Evolutionary conservation across 1,140 invertebrate species (phyloP), one percentile per base, ranked within the genome.

Genomic region (Zaprionus capensis): DNA sequence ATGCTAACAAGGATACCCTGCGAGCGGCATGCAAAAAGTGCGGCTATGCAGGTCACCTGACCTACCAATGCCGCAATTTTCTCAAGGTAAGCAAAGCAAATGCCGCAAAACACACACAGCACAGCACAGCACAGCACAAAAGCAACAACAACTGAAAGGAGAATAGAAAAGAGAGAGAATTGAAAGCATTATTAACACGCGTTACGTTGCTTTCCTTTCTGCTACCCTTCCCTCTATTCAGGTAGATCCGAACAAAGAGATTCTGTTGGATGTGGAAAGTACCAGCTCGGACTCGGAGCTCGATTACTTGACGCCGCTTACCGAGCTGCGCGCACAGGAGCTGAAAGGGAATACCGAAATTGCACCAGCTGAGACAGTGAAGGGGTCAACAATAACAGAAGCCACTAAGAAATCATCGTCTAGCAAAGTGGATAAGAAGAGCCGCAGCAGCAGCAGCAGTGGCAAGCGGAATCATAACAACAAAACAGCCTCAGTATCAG

Each of bases 51-150:
- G 98, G 98, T 34, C 98, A 99, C 93, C 94, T 99, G 81, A 99
- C 98, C 15, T 99, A 97, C 93, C 98, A 99, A 93, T 99, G 98
- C 93, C 94, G 98, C 82, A 99, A 99, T 93, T 99, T 99, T 93
- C 95, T 99, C 38, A 98, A 98, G 94, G 96, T 98, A 74, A 96
- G 58, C 61, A 46, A 74, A 96, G 58, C 61, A 41, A 53, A 53
- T 63, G 55, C 64, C 59, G 58, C 61, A 61, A 57, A 49, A 44
- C 15, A 17, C 41, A 44, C n/a, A 46, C 9, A 34, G 0, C 31
- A 11, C 31, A 31, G 31, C n/a, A 44, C 9, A 11, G 3, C 31
- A 11, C 9, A 34, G 31, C 9, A 46, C 41, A 46, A 46, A 15
- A 46, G 38, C 41, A 55, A 55, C 17, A 44, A 28, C 36, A 41